Evolutionary conservation across 2,888 invertebrate genomes (phyloP).

Genomic region (Tetrapedia diversipes): DNA sequence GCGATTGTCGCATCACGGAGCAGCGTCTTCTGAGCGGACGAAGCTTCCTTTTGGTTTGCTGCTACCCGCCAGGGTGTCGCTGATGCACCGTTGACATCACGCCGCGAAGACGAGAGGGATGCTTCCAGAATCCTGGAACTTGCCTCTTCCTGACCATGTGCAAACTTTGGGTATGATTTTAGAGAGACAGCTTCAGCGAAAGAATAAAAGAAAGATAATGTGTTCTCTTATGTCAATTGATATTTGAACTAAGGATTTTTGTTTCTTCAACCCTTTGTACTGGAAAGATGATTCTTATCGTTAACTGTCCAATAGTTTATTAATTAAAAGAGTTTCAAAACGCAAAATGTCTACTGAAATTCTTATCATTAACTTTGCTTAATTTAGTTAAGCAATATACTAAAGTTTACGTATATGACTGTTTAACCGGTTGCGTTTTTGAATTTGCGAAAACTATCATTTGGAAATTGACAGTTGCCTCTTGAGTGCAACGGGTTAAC

Average conservation of each 20-base stretch:
- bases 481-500: too few species aligned
- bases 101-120: slow-evolving; percentile 3
- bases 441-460: too few species aligned
- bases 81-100: slow-evolving; percentile 45
- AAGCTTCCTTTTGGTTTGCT: slow-evolving; percentile 11
- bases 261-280: too few species aligned
- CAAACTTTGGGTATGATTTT: background rate
- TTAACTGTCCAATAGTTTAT: too few species aligned
- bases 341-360: too few species aligned
- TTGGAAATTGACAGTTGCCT: too few species aligned
- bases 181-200: background rate
- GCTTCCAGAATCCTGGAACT: slow-evolving; percentile 11
- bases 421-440: too few species aligned
- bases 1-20: slow-evolving; percentile 68
- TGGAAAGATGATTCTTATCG: too few species aligned
- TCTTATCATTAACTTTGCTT: too few species aligned
- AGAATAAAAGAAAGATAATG: background rate
- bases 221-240: background rate
- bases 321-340: too few species aligned
- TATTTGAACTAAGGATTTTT: background rate
- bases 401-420: too few species aligned
- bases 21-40: slow-evolving; percentile 24
- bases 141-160: slow-evolving; percentile 3
- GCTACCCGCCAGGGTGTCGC: slow-evolving; percentile 17
- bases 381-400: too few species aligned